These are phyloP conservation scores for Nilaparvata lugens DNA, from an alignment of 1,140 invertebrate genomes.

Conservation along the genomic window DNA sequence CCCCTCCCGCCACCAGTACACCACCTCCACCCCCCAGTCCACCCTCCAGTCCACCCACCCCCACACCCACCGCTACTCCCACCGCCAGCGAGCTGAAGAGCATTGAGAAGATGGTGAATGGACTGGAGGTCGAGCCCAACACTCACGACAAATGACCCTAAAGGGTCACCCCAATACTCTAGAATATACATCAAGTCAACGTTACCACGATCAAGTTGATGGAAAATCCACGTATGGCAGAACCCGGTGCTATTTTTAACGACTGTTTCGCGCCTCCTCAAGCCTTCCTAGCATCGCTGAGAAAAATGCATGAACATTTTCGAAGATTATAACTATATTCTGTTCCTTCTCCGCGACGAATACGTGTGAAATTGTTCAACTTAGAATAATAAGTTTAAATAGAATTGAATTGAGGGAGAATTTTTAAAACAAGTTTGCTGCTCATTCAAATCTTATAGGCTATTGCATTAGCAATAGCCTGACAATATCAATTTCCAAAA, in stretches of 20 bases:
- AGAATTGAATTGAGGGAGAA: too few relatives aligned
- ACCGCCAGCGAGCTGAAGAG: constrained; percentile 69
- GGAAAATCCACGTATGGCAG: too few relatives aligned
- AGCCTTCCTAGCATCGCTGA: too few relatives aligned
- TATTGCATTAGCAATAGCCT: too few relatives aligned
- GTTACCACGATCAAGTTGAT: background rate
- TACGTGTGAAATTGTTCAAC: too few relatives aligned
- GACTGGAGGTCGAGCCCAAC: background rate
- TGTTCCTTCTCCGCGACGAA: too few relatives aligned
- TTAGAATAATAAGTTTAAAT: too few relatives aligned
- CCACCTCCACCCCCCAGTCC: constrained; percentile 24
- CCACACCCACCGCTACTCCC: constrained; percentile 9
- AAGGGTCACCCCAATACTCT: background rate
- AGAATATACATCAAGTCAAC: background rate
- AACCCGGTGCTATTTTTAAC: background rate
- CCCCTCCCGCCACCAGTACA: constrained; percentile 74
- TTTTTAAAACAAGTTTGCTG: too few relatives aligned
- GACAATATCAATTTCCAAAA: too few relatives aligned
- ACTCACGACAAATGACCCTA: constrained; percentile 3
- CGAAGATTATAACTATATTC: too few relatives aligned
- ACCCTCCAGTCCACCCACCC: constrained; percentile 4
- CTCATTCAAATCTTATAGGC: too few relatives aligned
- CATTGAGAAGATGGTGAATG: constrained; percentile 95
- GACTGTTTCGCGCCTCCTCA: background rate
- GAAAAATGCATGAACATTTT: too few relatives aligned